phyloP scores from a whole-genome alignment of 1,140 invertebrate genomes.

The Halotydeus destructor region DNA sequence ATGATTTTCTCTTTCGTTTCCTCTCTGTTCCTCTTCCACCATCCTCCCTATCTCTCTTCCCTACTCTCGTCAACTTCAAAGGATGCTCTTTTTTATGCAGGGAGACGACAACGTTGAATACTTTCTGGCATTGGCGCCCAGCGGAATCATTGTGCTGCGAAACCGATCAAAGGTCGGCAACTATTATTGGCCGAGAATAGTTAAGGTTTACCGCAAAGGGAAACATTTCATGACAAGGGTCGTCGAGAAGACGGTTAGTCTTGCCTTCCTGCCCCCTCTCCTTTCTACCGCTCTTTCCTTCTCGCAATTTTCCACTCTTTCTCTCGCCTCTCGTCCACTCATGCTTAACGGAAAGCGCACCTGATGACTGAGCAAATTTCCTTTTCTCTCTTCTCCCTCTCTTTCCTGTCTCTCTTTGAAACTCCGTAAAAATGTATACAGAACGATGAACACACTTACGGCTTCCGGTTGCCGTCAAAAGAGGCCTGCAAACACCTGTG shows the following conservation, averaged over 20 bases:
- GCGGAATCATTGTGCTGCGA: slow-evolving; percentile 90
- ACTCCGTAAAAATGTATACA: slow-evolving; percentile 24
- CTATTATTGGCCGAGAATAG: slow-evolving; percentile 95
- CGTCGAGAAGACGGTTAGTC: slow-evolving; percentile 77
- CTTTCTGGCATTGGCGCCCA: slow-evolving; percentile 86
- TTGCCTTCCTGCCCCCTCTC: slow-evolving; percentile 9
- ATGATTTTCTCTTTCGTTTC: too few relatives aligned
- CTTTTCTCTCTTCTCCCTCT: neutral
- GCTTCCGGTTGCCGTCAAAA: slow-evolving; percentile 82
- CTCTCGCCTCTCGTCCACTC: too few relatives aligned
- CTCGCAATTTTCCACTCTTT: neutral
- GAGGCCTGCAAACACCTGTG: slow-evolving; percentile 97
- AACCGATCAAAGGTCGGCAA: slow-evolving; percentile 83
- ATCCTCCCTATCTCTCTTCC: too few relatives aligned
- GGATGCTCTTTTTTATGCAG: too few relatives aligned
- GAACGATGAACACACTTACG: slow-evolving; percentile 86
- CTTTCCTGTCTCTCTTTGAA: slow-evolving; percentile 3
- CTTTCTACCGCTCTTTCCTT: slow-evolving; percentile 12
- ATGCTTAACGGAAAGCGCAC: neutral
- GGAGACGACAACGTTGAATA: slow-evolving; percentile 92
- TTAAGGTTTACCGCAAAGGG: slow-evolving; percentile 68
- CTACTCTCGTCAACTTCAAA: too few relatives aligned
- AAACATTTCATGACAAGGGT: slow-evolving; percentile 88
- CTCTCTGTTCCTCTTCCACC: too few relatives aligned
- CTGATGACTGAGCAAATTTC: neutral